Base-by-base conservation (phyloP, 2,113 vertebrate genomes). In the Notarius lentiginosus region DNA sequence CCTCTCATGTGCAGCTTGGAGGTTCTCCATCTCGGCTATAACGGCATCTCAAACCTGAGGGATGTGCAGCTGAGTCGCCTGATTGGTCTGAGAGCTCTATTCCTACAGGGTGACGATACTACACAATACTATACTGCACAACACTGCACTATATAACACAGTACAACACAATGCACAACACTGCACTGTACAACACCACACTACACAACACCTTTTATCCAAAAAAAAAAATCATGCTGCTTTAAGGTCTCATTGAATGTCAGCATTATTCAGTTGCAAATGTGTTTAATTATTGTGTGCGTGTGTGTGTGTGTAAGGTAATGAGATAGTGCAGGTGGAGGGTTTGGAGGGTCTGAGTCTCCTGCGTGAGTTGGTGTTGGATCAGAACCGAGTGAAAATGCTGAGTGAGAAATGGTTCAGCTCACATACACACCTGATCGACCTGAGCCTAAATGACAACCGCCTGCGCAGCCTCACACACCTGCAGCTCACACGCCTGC, bases 1-100 rank as follows among this genome's bases (percentile, higher is more conserved):
- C 95, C 96, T 24, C 93, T 97, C 91, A 97, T 97, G 97, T 93
- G 94, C 79, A 96, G 94, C 92, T 94, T 98, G 91, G 96, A 97
- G 94, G 95, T 96, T 91, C 96, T 98, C 90, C 95, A 97, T 94
- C 91, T 98, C 91, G 95, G 95, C 89, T 94, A 96, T 93, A 97
- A 97, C 91, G 95, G 96, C 90, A 97, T 97, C 93, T 95, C 93
- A 91, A 96, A 93, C 92, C 95, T 98, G 94, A 92, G 93, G 89
- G 95, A 95, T 85, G 92, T 98, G 80, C 95, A 97, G 90, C 93
- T 98, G 92, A 96, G 95, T 92, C 96, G 96, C 93, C 94, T 98
- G 86, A 95, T 93, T 94, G 96, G 96, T 91, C 95, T 97, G 89
- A 97, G 94, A 94, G 93, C 94, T 55, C 96, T 98, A 81, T 94